Percentiles rank a stretch among this genome's conserved stretches.
These are phyloP conservation scores for Leptocoma aspasia DNA, from an alignment of 2,113 vertebrate species.

Conservation along the genomic window DNA sequence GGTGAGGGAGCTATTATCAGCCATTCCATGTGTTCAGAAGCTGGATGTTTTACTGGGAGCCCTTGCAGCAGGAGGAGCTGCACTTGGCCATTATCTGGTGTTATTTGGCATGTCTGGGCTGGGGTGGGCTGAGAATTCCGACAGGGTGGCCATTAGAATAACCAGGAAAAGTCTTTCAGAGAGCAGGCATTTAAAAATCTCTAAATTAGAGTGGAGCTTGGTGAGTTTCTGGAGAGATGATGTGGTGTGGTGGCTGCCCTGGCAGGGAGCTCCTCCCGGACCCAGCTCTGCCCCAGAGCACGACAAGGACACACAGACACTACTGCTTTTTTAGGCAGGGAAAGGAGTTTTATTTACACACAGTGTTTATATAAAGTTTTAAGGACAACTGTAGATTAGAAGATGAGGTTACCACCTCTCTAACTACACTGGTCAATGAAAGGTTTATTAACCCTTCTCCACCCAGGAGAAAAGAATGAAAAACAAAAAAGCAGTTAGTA, in stretches of 20 bases:
- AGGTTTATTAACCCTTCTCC: too few relatives aligned
- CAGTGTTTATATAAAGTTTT: too few relatives aligned
- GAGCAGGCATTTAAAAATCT: neutral
- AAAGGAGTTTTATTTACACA: too few relatives aligned
- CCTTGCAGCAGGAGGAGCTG: neutral
- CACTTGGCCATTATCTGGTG: neutral
- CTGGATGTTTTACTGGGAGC: neutral
- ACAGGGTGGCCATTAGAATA: neutral
- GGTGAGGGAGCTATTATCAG: neutral
- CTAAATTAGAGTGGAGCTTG: neutral
- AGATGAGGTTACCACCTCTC: too few relatives aligned
- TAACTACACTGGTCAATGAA: too few relatives aligned
- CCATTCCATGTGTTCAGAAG: neutral
- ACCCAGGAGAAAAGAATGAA: too few relatives aligned
- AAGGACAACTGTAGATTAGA: too few relatives aligned
- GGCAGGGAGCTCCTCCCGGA: neutral
- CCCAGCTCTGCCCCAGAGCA: too few relatives aligned
- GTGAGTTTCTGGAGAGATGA: neutral
- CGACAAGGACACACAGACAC: too few relatives aligned
- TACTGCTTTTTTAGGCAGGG: too few relatives aligned
- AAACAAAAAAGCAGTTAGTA: too few relatives aligned
- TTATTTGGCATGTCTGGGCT: neutral
- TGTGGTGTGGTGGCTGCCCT: neutral
- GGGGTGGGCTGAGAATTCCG: neutral
- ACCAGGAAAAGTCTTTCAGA: neutral